phyloP scores from a whole-genome alignment of 2,797 vertebrate species.

The Pterois miles region DNA sequence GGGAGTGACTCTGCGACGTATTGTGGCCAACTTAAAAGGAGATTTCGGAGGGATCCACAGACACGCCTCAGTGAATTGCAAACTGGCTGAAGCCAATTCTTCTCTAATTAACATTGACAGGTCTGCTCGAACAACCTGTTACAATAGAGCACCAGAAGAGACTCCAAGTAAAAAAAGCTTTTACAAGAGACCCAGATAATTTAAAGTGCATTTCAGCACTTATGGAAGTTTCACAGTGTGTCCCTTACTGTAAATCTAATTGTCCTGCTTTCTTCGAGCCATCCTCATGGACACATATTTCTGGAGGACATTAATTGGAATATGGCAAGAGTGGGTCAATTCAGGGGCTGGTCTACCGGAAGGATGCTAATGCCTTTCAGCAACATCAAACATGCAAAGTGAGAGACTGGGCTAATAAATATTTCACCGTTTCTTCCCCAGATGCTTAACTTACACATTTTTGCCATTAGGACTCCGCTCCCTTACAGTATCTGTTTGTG shows the following conservation, averaged over 20 bases:
- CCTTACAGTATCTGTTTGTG: slow-evolving; percentile 36
- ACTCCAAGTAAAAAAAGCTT: slow-evolving; percentile 38
- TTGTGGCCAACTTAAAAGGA: slow-evolving; percentile 53
- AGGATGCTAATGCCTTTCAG: slow-evolving; percentile 58
- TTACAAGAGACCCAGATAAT: slow-evolving; percentile 55
- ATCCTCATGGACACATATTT: slow-evolving; percentile 44
- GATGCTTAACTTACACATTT: slow-evolving; percentile 61
- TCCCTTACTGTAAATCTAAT: slow-evolving; percentile 60
- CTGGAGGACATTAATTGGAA: slow-evolving; percentile 57
- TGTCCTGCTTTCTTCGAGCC: slow-evolving; percentile 54
- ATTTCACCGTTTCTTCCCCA: slow-evolving; percentile 54
- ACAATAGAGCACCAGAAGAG: slow-evolving; percentile 39
- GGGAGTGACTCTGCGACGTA: slow-evolving; percentile 47
- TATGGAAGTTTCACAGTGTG: slow-evolving; percentile 60
- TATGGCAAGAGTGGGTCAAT: slow-evolving; percentile 17
- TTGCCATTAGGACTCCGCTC: slow-evolving; percentile 26
- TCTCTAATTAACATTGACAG: slow-evolving; percentile 68
- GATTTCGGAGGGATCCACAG: slow-evolving; percentile 41
- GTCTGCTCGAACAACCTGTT: slow-evolving; percentile 46
- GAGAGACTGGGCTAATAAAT: slow-evolving; percentile 60
- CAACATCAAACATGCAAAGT: slow-evolving; percentile 57
- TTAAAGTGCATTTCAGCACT: slow-evolving; percentile 60
- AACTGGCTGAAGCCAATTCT: slow-evolving; percentile 41
- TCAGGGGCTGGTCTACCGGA: slow-evolving; percentile 44
- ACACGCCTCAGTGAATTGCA: slow-evolving; percentile 45